Base-by-base conservation (phyloP, 1,140 invertebrate species). In the Lepidotrigona ventralis region DNA sequence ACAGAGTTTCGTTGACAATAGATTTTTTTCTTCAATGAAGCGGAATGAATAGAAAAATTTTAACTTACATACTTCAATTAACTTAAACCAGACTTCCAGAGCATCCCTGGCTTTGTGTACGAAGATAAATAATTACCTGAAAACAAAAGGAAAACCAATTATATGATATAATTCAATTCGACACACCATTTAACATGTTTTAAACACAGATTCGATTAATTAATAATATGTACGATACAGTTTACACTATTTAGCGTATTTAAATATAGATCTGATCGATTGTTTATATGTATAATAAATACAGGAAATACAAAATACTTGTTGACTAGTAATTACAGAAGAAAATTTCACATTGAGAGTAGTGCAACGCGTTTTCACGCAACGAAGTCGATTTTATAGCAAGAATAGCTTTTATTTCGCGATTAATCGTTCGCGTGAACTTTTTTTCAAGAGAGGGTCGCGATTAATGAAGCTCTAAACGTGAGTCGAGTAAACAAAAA, bases 401-500 rank as follows among this genome's bases (percentile, higher is more conserved):
- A 53, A n/a, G 17, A 71, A 33, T 33, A 5, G 33, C n/a, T 29
- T 79, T 79, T 71, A 68, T 79, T 79, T 69, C 51, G 17, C 53
- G 46, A 79, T 58, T 71, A 70, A 46, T 79, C 54, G 68, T 26
- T 70, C 19, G 68, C 53, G 39, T 5, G 54, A 71, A 79, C 17
- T 79, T 79, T 79, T n/a, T 15, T n/a, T 15, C 60, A 71, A 39
- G 15, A 29, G 33, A 71, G 66, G 66, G 54, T 58, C 51, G 77
- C 33, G 51, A 69, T 56, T 56, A 79, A 79, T 69, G 64, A 79
- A 79, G 66, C 53, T 71, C 60, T 46, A 58, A 56, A 46, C 23
- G 53, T 11, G 33, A 79, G 53, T 46, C 26, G 53, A 29, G 78
- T 79, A 79, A 71, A 79, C 53, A 79, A 70, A 71, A 79, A 79